These are phyloP conservation scores for Eueremaeus valkanovi DNA, from an alignment of 2,888 invertebrate genomes.

Conservation along the genomic window DNA sequence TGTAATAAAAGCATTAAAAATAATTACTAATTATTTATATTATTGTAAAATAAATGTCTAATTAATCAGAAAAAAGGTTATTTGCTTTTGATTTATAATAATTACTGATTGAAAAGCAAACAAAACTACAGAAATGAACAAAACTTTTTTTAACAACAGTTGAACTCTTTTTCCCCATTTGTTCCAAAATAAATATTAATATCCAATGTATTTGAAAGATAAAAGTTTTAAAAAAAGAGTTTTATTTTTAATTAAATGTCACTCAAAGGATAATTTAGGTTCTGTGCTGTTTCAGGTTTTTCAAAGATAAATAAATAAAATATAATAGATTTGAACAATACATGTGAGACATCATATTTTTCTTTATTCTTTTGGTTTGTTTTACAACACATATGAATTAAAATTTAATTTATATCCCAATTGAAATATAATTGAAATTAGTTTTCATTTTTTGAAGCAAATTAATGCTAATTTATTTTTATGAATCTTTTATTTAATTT, in stretches of 20 bases:
- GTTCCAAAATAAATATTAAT: too few species aligned
- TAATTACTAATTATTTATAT: too few species aligned
- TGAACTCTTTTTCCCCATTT: not conserved
- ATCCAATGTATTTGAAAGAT: not conserved
- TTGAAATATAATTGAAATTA: not conserved
- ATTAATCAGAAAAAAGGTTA: too few species aligned
- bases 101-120: too few species aligned
- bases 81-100: too few species aligned
- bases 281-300: not conserved
- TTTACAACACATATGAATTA: too few species aligned
- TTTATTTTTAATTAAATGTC: not conserved
- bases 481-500: too few species aligned
- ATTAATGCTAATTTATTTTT: conserved; percentile 3
- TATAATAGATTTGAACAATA: not conserved
- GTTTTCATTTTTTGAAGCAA: not conserved
- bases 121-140: too few species aligned
- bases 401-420: too few species aligned
- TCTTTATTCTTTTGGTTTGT: not conserved
- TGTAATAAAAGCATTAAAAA: too few species aligned
- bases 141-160: too few species aligned
- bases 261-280: not conserved
- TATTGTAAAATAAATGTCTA: too few species aligned
- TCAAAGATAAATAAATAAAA: not conserved
- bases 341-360: not conserved
- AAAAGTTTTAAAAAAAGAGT: not conserved